Percentiles rank a stretch among this genome's conserved stretches.
phyloP scores from a whole-genome alignment of 2,888 invertebrate genomes.

The Aleiodes testaceus region DNA sequence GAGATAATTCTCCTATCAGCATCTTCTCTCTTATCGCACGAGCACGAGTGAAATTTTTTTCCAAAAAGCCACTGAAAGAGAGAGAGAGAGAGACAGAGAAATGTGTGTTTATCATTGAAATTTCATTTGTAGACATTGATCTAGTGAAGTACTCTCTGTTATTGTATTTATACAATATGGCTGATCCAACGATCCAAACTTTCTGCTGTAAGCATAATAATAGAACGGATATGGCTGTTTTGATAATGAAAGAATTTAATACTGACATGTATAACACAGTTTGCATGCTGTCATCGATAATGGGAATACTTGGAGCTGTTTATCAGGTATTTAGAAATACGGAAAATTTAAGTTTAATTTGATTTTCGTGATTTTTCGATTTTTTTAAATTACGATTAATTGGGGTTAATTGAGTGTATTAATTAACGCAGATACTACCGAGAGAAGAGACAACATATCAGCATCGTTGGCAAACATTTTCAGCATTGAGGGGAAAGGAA shows the following conservation, averaged over 20 bases:
- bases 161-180: conserved; percentile 74
- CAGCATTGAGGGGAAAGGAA: conserved; percentile 79
- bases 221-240: conserved; percentile 78
- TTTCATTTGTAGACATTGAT: background rate
- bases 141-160: too few species aligned
- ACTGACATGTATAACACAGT: conserved; percentile 83
- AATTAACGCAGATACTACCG: conserved; percentile 77
- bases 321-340: conserved; percentile 80
- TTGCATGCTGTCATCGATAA: conserved; percentile 82
- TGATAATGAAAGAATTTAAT: conserved; percentile 83
- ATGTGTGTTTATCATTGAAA: conserved; percentile 8
- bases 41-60: background rate
- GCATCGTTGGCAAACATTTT: conserved; percentile 76
- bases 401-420: conserved; percentile 11
- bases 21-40: background rate
- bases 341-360: too few species aligned
- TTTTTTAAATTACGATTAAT: conserved; percentile 25
- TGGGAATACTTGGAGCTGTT: conserved; percentile 84
- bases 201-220: conserved; percentile 85
- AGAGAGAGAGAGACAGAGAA: background rate
- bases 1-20: conserved; percentile 8
- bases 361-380: conserved; percentile 12
- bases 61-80: too few species aligned
- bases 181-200: conserved; percentile 89
- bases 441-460: conserved; percentile 74